A percentile compares a stretch with the other conserved stretches of the same genome.
These are phyloP conservation scores for Saccopteryx leptura DNA, from an alignment of 2,113 vertebrate genomes.

Conservation along the genomic window DNA sequence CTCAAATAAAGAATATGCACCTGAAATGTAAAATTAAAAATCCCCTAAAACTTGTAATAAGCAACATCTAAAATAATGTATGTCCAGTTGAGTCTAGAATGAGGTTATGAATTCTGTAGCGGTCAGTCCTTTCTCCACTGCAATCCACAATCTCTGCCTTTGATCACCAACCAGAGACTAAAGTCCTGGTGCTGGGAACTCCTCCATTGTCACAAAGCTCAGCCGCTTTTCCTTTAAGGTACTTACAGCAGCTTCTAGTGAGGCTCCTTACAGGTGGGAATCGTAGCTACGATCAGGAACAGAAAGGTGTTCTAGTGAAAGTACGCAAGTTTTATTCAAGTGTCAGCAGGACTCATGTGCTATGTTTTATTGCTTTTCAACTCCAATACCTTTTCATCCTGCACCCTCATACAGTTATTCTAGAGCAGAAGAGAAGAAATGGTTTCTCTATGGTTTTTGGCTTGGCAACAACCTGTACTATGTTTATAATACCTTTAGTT, in stretches of 20 bases:
- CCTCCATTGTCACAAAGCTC: background rate
- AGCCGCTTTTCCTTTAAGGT: background rate
- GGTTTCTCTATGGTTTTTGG: background rate
- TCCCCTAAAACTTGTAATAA: background rate
- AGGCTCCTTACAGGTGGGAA: background rate
- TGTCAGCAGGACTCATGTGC: background rate
- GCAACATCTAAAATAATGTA: background rate
- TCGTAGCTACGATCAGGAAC: background rate
- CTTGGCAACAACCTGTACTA: background rate
- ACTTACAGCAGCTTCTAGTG: background rate
- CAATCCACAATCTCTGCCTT: background rate
- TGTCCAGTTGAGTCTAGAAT: background rate
- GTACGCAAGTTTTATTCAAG: background rate
- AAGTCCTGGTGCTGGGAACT: background rate
- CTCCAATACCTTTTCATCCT: background rate
- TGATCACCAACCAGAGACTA: background rate
- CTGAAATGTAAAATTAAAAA: background rate
- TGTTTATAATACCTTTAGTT: background rate
- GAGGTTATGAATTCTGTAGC: background rate
- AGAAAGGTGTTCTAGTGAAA: background rate
- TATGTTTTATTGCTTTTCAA: background rate
- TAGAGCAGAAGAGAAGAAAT: background rate
- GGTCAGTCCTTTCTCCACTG: background rate
- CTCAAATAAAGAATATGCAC: background rate
- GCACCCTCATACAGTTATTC: background rate